Evolutionary conservation across 2,888 invertebrate genomes (phyloP), one percentile per base, ranked within the genome.

Genomic region (Trissolcus brochymenae): DNA sequence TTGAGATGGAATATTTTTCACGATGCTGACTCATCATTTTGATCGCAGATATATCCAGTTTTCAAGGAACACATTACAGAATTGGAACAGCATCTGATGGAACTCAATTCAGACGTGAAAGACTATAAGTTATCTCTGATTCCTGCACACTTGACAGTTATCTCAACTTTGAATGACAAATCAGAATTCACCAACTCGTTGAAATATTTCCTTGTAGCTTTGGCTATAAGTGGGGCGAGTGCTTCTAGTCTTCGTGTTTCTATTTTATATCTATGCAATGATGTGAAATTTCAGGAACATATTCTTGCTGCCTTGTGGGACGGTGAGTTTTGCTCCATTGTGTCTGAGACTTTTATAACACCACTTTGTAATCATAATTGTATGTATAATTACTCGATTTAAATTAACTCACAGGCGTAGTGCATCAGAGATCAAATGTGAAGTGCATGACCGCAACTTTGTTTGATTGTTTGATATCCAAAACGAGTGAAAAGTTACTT

Each of bases 241-340:
- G 89, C 90, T 17, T 90, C 90, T 81, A 90, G 91, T 82, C 90
- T 92, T 75, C 90, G 91, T 13, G 85, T 91, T 55, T 91, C 91
- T 0, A 85, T 92, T 41, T 90, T 90, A 75, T 91, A 91, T 89
- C 89, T 91, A 16, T 90, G 91, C 4, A 88, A 90, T 79, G 89
- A 89, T 40, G 87, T 90, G 0, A 89, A 90, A 14, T 82, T 91
- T 50, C 92, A 94, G 46, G 92, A 93, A 71, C 88, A 92, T 29
- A 91, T 94, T 72, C 87, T 94, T 78, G 91, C 91, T 62, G 92
- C 93, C 73, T 89, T 94, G 11, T 93, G 94, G 92, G 93, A 93
- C 86, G 92, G 93, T 92, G 19, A 17, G 11, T 43, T 19, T 56
- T 64, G 7, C 9, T 46, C 46, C 46, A 16, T 46, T 46, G 35